These are phyloP conservation scores for Dryadula phaetusa DNA, from an alignment of 2,888 invertebrate genomes.

Conservation along the genomic window DNA sequence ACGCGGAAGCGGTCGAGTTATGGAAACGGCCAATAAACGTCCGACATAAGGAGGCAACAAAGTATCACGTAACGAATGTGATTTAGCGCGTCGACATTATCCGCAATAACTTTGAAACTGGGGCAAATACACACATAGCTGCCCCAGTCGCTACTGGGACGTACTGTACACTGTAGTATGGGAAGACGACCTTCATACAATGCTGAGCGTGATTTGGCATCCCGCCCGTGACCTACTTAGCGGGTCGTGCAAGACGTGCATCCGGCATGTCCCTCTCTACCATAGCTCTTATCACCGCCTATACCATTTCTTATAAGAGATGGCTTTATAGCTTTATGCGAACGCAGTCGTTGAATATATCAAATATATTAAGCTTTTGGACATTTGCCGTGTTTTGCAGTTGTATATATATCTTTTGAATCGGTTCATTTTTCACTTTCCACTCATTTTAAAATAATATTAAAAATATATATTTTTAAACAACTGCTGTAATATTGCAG, in stretches of 20 bases:
- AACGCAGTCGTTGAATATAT: neutral
- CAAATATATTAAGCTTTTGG: too few species aligned
- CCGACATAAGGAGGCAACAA: conserved; percentile 9
- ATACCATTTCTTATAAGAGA: conserved; percentile 4
- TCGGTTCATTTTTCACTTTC: too few species aligned
- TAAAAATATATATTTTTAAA: too few species aligned
- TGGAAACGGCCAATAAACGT: conserved; percentile 6
- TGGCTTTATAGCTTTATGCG: neutral
- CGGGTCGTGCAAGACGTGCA: conserved; percentile 29
- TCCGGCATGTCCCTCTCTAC: conserved; percentile 11
- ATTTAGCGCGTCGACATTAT: conserved; percentile 20
- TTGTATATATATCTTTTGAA: too few species aligned
- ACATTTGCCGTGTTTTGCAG: too few species aligned
- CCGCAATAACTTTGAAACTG: conserved; percentile 21
- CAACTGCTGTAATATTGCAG: too few species aligned
- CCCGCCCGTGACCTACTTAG: conserved; percentile 36
- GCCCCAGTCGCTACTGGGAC: conserved; percentile 7
- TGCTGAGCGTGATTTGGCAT: conserved; percentile 31
- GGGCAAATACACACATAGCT: conserved; percentile 1
- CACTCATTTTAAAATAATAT: too few species aligned
- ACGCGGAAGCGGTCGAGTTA: conserved; percentile 7
- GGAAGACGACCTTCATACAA: conserved; percentile 33
- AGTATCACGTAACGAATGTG: conserved; percentile 13
- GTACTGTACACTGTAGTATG: neutral
- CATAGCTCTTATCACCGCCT: neutral